Conservation (phyloP, 2,113 vertebrate species). For the Lathamus discolor region DNA sequence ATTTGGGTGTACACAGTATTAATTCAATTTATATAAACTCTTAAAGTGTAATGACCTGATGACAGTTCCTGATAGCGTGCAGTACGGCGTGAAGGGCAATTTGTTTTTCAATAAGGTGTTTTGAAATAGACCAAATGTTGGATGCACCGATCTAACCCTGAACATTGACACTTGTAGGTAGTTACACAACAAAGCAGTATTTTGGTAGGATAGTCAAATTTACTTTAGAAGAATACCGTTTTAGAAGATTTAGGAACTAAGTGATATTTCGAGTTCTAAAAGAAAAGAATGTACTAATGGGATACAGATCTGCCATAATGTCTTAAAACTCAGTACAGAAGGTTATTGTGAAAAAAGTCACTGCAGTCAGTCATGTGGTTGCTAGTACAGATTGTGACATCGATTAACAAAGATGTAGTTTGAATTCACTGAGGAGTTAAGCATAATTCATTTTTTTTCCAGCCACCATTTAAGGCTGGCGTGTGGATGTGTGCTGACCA, state of each 20-base stretch:
- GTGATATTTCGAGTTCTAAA: background rate
- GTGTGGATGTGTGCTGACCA: background rate
- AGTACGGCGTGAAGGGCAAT: background rate
- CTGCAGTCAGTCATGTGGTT: slow-evolving; percentile 5
- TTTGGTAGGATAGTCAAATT: background rate
- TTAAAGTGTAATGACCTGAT: background rate
- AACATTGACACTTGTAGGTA: background rate
- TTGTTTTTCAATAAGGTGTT: background rate
- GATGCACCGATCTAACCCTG: background rate
- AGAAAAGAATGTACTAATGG: background rate
- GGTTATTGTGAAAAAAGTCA: background rate
- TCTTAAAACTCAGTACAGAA: slow-evolving; percentile 1
- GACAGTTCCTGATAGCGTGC: background rate
- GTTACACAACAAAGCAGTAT: background rate
- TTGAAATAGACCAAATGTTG: background rate
- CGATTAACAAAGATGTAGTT: background rate
- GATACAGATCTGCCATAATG: background rate
- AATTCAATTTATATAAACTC: background rate
- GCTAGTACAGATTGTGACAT: background rate
- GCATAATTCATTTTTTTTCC: background rate
- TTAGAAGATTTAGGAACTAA: background rate
- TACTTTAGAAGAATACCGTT: background rate
- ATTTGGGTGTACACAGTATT: background rate
- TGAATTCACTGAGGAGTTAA: background rate
- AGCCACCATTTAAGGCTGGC: background rate